Base-by-base conservation (phyloP, 2,888 invertebrate species). In the Tricholauxania praeusta region DNA sequence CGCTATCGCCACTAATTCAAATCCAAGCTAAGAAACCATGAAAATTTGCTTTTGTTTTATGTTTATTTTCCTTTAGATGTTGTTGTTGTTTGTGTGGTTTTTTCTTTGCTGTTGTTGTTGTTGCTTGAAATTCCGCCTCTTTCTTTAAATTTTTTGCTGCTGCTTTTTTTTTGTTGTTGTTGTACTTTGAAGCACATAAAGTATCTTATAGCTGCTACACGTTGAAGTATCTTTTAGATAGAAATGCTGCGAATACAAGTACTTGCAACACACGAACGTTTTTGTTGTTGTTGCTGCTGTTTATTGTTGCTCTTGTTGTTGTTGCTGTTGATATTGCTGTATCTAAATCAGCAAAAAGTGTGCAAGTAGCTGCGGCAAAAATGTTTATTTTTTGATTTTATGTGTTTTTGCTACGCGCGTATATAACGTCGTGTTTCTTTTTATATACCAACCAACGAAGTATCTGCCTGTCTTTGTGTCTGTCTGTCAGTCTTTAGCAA, bases 11-110 rank as follows among this genome's bases (percentile, higher is more conserved):
- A 39, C 39, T 39, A 39, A 39, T 39, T 39, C 39, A 39, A 39
- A 39, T 39, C 39, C 39, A 39, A 57, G 49, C 57, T 60, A 59
- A 59, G 71, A 65, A 72, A 65, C 71, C 71, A 72, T 72, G 66
- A 72, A 72, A 72, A 62, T 49, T 67, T 53, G 67, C 65, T 53
- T 67, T 72, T 67, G 55, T 72, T 67, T 72, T 17, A 49, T 69
- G 53, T 53, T 70, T 62, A 63, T 70, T 63, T 32, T 53, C 14
- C 28, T 49, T 52, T 12, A 59, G 48, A 28, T 59, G 22, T 32
- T 51, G 10, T 51, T 47, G 39, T 49, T 28, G 28, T 28, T 28
- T 3, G 0, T 28, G 28, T 28, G 28, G 3, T 28, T 28, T 28
- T 28, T 28, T 28, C 28, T 6, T 53, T 63, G 62, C 14, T 57